phyloP scores from a whole-genome alignment of 2,888 invertebrate genomes.

The Augochlorella aurata region DNA sequence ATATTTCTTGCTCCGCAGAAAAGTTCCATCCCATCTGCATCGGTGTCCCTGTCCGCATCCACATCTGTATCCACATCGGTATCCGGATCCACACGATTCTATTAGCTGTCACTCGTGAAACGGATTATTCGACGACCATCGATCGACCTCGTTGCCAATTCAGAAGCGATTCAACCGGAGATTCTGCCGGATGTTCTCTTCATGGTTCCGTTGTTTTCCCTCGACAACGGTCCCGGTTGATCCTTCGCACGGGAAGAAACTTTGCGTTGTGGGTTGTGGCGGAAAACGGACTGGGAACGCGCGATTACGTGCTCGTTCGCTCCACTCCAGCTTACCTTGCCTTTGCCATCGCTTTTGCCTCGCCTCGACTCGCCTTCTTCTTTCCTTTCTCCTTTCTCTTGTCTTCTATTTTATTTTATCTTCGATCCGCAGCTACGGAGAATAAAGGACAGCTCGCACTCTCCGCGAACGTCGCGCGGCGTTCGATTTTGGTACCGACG shows the following conservation, averaged over 20 bases:
- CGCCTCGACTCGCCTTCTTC: not conserved
- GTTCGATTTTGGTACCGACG: not conserved
- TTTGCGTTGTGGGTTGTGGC: no score
- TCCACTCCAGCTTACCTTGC: no score
- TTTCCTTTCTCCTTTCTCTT: not conserved
- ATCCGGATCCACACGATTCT: not conserved
- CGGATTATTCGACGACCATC: not conserved
- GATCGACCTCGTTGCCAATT: not conserved
- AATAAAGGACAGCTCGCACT: not conserved
- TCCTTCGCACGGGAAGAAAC: no score
- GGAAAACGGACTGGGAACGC: not conserved
- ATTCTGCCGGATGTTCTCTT: not conserved
- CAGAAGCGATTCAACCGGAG: not conserved
- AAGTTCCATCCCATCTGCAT: not conserved
- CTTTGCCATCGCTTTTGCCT: not conserved
- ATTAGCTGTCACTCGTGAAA: not conserved
- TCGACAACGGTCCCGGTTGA: no score
- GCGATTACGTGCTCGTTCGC: not conserved
- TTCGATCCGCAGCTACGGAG: not conserved
- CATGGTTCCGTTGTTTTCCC: not conserved
- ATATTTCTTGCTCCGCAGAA: constrained; percentile 42
- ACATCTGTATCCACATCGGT: constrained; percentile 2
- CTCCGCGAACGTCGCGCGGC: not conserved
- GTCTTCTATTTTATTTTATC: not conserved
- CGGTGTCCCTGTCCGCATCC: not conserved